Base-by-base conservation (phyloP, 2,113 vertebrate genomes). In the Alethe castanea region DNA sequence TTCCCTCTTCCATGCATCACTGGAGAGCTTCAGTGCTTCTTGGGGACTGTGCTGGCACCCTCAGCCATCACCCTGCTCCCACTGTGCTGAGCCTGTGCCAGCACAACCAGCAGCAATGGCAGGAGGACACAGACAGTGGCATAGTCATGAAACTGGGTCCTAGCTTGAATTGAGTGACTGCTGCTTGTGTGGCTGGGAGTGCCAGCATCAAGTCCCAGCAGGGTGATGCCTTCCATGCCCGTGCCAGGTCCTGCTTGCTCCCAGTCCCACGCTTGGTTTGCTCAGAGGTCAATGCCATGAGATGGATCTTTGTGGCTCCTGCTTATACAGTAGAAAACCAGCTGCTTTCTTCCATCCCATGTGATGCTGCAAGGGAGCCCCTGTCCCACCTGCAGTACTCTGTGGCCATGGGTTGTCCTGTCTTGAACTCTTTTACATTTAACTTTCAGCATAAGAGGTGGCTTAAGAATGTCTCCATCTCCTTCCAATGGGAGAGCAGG, bases 21-120 rank as follows among this genome's bases (percentile, higher is more conserved):
- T 60, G 76, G 50, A 31, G 36, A 69, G 19, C 20, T n/a, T 73
- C 1, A 3, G 13, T 77, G 79, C 17, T 36, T 38, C 13, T 2
- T 85, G 35, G 26, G 36, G 24, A 11, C 53, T 1, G 2, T 3
- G 7, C 25, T 50, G 56, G 23, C 33, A 47, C 22, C 19, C 50
- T 69, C 5, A 8, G 33, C 69, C 48, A 23, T 19, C 29, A 22
- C 6, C 40, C 17, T 0, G 0, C 59, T 87, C 48, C 6, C 0
- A 0, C 23, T 29, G 14, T 23, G 23, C 59, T 40, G 60, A 70
- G 38, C 33, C 57, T 0, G 0, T 65, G 31, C 42, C 65, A 78
- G 44, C 61, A n/a, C 11, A 38, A 59, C 38, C 28, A 59, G 38
- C 12, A 89, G 31, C 38, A 56, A 5, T 4, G 40, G 26, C 45